These are phyloP conservation scores for Steinernema carpocapsae DNA, from an alignment of 2,888 invertebrate genomes.

Conservation along the genomic window DNA sequence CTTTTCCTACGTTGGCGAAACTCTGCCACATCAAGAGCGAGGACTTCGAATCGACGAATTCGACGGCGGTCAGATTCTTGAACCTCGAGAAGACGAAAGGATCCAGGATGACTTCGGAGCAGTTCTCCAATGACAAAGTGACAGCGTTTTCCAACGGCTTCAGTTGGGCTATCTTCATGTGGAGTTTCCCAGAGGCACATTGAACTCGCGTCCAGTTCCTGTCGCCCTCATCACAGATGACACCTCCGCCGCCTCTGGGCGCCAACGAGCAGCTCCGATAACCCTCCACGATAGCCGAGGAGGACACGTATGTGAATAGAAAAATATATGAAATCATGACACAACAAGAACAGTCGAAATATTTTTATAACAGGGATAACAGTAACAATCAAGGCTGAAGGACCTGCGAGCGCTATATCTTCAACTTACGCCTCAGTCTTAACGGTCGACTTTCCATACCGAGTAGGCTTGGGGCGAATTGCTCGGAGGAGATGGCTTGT, in stretches of 20 bases:
- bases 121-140: background rate
- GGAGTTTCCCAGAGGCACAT: background rate
- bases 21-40: conserved; percentile 4
- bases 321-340: conserved; percentile 4
- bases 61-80: background rate
- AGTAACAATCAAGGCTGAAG: conserved; percentile 30
- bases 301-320: conserved; percentile 9
- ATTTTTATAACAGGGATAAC: conserved; percentile 30
- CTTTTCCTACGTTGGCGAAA: background rate
- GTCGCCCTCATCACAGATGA: conserved; percentile 3
- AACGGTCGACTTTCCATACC: conserved; percentile 45
- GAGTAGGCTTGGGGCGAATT: conserved; percentile 44
- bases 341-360: background rate
- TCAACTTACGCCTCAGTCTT: conserved; percentile 52
- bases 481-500: conserved; percentile 56
- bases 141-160: background rate
- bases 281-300: background rate
- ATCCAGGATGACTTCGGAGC: background rate
- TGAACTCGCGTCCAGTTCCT: background rate
- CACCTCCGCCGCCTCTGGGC: background rate
- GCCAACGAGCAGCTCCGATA: background rate
- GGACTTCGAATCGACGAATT: background rate
- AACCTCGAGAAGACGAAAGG: background rate
- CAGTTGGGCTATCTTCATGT: background rate
- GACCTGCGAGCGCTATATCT: background rate